Conservation (phyloP, 2,888 invertebrate species). For the Drosophila macrospina region DNA sequence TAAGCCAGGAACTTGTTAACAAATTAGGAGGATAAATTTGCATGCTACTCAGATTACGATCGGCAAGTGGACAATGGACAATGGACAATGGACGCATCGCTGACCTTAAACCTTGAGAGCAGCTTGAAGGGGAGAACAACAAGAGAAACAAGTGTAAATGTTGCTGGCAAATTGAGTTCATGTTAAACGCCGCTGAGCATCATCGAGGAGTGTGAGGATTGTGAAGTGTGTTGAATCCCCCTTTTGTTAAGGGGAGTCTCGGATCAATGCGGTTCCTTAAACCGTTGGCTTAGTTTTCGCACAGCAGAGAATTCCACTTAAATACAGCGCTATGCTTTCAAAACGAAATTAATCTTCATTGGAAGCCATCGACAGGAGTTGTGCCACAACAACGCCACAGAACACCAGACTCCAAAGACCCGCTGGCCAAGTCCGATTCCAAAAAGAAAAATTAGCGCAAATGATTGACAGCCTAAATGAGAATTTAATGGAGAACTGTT, state of each 20-base stretch:
- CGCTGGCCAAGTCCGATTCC: conserved; percentile 40
- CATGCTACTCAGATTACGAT: conserved; percentile 75
- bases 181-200: conserved; percentile 58
- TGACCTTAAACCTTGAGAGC: conserved; percentile 40
- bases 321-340: conserved; percentile 63
- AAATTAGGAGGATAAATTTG: conserved; percentile 74
- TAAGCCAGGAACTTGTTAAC: conserved; percentile 64
- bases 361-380: conserved; percentile 78
- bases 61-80: conserved; percentile 57
- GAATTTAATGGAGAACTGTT: conserved; percentile 83
- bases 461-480: conserved; percentile 85
- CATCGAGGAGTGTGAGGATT: conserved; percentile 2
- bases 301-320: conserved; percentile 66
- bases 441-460: conserved; percentile 77
- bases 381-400: conserved; percentile 19
- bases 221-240: neutral
- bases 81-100: conserved; percentile 49
- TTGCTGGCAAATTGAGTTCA: conserved; percentile 78
- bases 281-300: conserved; percentile 63
- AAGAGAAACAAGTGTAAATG: conserved; percentile 76
- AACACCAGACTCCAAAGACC: conserved; percentile 25
- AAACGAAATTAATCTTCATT: conserved; percentile 80
- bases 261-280: conserved; percentile 19
- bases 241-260: conserved; percentile 7
- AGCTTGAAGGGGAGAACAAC: conserved; percentile 29